Base-by-base conservation (phyloP, 2,888 invertebrate genomes). In the Lochmaea capreae region DNA sequence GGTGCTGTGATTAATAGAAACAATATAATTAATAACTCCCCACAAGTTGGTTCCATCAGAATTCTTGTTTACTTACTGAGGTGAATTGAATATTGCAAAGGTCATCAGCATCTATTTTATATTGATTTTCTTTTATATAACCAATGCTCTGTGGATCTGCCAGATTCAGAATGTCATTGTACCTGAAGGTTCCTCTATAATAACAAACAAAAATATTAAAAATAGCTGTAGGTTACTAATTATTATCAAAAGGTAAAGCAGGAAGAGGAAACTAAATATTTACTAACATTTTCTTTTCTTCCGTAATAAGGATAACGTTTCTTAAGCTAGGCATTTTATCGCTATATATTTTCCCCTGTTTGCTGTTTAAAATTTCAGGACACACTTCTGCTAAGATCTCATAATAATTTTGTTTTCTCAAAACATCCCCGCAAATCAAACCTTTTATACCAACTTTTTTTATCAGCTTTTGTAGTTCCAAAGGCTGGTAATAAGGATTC, bases 71-170 rank as follows among this genome's bases (percentile, higher is more conserved):
- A 83, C 85, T 83, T 83, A 91, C 91, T 1, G 96, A 96, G 1
- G 96, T 95, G 83, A 95, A 96, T 84, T 95, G 92, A 78, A 97
- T 92, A 84, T 94, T 95, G 80, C 91, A 92, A 0, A 92, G 89
- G 59, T 90, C 90, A 84, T 93, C 93, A 49, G 94, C 91, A 65
- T 91, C 89, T 12, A 95, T 88, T 52, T 63, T 67, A 0, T 86
- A 79, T 82, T 93, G 92, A 68, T 79, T 74, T 14, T 78, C 70
- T 70, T 76, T 78, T n/a, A 90, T 83, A 5, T 80, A 79, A 39
- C 84, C 81, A 11, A 88, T 78, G 63, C 85, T 83, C 49, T 78
- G 79, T 33, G 74, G 76, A 58, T 82, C 83, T 0, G 87, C 84
- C 26, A 85, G 72, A 39, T 83, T 78, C 75, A 88, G 83, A 18